phyloP scores from a whole-genome alignment of 2,113 vertebrate genomes.

The Aviceda subcristata region DNA sequence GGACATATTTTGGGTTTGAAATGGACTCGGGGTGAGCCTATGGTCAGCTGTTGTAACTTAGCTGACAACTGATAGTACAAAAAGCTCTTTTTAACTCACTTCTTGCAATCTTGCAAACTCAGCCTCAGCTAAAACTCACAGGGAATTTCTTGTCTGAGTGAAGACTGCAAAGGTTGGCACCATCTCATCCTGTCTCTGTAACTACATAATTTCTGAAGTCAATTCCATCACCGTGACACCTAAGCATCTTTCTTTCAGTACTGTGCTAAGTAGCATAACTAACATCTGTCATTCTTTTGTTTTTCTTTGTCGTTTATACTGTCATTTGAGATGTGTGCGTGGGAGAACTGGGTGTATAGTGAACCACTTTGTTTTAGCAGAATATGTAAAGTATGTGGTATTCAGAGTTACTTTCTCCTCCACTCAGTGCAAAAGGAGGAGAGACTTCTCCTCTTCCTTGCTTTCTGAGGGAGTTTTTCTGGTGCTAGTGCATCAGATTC shows the following conservation, averaged over 20 bases:
- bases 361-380: neutral
- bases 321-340: neutral
- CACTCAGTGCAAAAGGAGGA: neutral
- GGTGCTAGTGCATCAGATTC: neutral
- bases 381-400: neutral
- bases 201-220: neutral
- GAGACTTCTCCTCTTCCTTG: neutral
- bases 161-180: neutral
- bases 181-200: neutral
- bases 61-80: neutral
- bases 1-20: neutral
- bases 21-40: neutral
- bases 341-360: neutral
- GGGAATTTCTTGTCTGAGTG: neutral
- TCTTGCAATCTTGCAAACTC: neutral
- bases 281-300: neutral
- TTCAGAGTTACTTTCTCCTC: neutral
- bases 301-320: neutral
- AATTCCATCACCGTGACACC: neutral
- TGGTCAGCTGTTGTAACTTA: neutral
- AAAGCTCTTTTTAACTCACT: neutral
- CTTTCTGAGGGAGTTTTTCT: neutral
- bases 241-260: neutral
- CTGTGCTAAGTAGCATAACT: neutral
- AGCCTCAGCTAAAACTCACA: neutral